Evolutionary conservation across 2,113 vertebrate genomes (phyloP), one percentile per base, ranked within the genome.

Genomic region (Amphiprion ocellaris): DNA sequence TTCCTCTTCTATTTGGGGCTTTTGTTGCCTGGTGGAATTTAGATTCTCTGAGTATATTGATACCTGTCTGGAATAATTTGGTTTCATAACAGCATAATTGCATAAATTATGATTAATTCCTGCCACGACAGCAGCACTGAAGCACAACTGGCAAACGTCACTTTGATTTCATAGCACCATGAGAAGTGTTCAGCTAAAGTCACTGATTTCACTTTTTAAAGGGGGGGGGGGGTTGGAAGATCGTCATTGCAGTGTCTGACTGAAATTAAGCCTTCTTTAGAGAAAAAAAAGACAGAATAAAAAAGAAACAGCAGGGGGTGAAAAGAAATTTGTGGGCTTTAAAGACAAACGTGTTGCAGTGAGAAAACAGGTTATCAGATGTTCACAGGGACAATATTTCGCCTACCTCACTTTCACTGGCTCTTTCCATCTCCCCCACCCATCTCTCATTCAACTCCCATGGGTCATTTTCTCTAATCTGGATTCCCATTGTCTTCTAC

Each of bases 381-480:
- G 9, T 89, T 87, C 82, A 77, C 89, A 92, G 84, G 77, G 71
- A 66, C 84, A 66, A 67, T 87, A 73, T 72, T 66, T 59, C 24
- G 54, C 82, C 69, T 8, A 16, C 19, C 69, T 78, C 75, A 9
- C 54, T 39, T 11, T 73, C 52, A 60, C 68, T 21, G 1, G 1
- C 53, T 58, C 74, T 41, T 76, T 7, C 56, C 37, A 12, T 65
- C 79, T 54, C 69, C 61, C 76, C 55, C 56, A 23, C 55, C 73
- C 66, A 81, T 87, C 85, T 84, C 79, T 91, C 85, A 65, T 69
- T 69, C 58, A 15, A 4, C 50, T 87, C 88, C 82, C 74, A 58
- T 75, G 84, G 84, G 91, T 84, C 85, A 68, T 79, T 87, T 78
- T 54, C 68, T 84, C 89, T 87, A 87, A 90, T 92, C 89, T 90